Evolutionary conservation across 1,140 invertebrate genomes (phyloP).

Genomic region (Tribolium madens): DNA sequence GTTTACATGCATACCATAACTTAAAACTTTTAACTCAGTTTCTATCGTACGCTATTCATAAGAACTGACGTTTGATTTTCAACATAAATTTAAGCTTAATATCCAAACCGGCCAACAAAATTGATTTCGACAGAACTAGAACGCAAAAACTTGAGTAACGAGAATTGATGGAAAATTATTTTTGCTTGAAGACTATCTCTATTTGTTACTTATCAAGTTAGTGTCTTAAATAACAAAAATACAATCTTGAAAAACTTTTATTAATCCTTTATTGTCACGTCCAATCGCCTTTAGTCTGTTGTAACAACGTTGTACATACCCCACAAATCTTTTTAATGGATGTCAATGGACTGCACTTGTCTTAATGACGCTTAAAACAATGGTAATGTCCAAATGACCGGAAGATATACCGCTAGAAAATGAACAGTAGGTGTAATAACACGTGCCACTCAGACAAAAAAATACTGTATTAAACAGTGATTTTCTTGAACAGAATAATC

Average conservation of each 20-base stretch:
- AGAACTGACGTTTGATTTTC: neutral
- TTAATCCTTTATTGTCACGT: constrained; percentile 18
- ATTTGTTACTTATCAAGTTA: neutral
- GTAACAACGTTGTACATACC: neutral
- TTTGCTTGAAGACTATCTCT: neutral
- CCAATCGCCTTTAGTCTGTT: neutral
- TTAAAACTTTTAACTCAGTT: neutral
- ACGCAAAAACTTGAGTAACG: neutral
- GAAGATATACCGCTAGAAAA: constrained; percentile 25
- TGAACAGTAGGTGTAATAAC: constrained; percentile 28
- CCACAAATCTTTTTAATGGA: neutral
- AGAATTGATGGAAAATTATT: constrained; percentile 19
- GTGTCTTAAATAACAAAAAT: too few species aligned
- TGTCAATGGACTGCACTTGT: constrained; percentile 20
- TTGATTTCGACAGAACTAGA: neutral
- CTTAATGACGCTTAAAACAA: constrained; percentile 21
- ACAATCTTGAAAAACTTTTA: too few species aligned
- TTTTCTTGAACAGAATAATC: neutral
- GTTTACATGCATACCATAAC: neutral
- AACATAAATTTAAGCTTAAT: neutral
- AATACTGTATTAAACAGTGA: neutral
- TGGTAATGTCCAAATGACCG: constrained; percentile 30
- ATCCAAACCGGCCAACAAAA: neutral
- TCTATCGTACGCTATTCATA: neutral
- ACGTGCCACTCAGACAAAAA: constrained; percentile 1